These are phyloP conservation scores for Tapirus indicus DNA, from an alignment of 2,797 vertebrate genomes.

Conservation along the genomic window DNA sequence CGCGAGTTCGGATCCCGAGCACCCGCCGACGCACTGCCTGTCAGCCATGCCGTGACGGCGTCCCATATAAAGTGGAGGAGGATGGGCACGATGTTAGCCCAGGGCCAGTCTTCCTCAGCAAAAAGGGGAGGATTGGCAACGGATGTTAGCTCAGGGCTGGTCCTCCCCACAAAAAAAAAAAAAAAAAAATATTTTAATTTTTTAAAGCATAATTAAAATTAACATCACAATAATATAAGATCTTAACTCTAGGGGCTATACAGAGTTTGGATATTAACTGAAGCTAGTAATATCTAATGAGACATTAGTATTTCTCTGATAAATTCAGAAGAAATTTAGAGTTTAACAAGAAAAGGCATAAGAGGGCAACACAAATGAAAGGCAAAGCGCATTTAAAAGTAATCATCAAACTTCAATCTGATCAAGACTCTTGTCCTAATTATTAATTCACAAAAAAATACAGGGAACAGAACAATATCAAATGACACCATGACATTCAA, in stretches of 20 bases:
- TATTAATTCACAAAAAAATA: slow-evolving; percentile 65
- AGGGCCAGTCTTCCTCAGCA: too few species aligned
- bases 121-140: too few species aligned
- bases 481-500: slow-evolving; percentile 1
- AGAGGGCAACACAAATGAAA: slow-evolving; percentile 33
- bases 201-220: slow-evolving; percentile 85
- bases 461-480: slow-evolving; percentile 34
- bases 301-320: slow-evolving; percentile 33
- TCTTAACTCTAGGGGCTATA: slow-evolving; percentile 20
- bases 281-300: slow-evolving; percentile 52
- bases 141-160: too few species aligned
- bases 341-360: slow-evolving; percentile 24
- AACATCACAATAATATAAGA: slow-evolving; percentile 53
- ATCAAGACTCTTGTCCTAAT: slow-evolving; percentile 29
- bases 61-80: too few species aligned
- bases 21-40: too few species aligned
- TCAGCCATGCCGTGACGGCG: too few species aligned
- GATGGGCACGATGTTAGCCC: too few species aligned
- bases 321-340: slow-evolving; percentile 62
- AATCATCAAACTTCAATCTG: background rate
- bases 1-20: too few species aligned
- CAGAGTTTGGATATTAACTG: background rate
- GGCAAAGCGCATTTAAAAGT: slow-evolving; percentile 20
- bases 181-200: slow-evolving; percentile 60
- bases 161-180: too few species aligned